These are phyloP conservation scores for Drosophila falleni DNA, from an alignment of 2,888 invertebrate species.

Conservation along the genomic window DNA sequence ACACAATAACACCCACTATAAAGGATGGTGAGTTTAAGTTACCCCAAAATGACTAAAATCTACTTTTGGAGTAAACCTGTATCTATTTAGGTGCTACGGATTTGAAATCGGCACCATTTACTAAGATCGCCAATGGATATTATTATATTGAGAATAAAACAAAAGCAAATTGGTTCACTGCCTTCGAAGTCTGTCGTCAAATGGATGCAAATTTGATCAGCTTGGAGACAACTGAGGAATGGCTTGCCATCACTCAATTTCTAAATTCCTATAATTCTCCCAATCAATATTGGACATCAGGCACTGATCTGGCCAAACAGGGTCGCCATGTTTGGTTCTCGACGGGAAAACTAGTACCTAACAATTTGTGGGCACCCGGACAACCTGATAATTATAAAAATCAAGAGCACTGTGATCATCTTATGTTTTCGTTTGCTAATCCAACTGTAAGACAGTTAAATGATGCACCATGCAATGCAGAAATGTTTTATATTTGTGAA, in stretches of 20 bases:
- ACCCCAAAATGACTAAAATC: not conserved
- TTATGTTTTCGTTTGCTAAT: not conserved
- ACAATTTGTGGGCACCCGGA: slow-evolving; percentile 43
- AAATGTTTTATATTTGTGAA: slow-evolving; percentile 27
- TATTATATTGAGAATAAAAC: slow-evolving; percentile 3
- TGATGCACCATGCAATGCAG: not conserved
- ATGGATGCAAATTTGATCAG: slow-evolving; percentile 18
- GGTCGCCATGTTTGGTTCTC: slow-evolving; percentile 54
- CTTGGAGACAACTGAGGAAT: slow-evolving; percentile 6
- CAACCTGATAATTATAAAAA: slow-evolving; percentile 51
- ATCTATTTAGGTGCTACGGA: not conserved
- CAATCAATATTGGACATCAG: slow-evolving; percentile 10
- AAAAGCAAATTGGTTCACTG: slow-evolving; percentile 5
- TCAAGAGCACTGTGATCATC: slow-evolving; percentile 27
- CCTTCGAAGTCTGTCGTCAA: slow-evolving; percentile 4
- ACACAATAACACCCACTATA: not conserved
- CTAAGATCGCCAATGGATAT: slow-evolving; percentile 5
- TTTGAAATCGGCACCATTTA: not conserved
- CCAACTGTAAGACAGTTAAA: not conserved
- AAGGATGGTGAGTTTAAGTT: slow-evolving; percentile 1
- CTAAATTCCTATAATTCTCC: not conserved
- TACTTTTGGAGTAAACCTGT: not conserved
- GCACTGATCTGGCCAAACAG: slow-evolving; percentile 51
- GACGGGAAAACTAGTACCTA: slow-evolving; percentile 47
- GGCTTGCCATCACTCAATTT: not conserved